Evolutionary conservation across 2,888 invertebrate species (phyloP), one percentile per base, ranked within the genome.

Genomic region (Temnothorax rugatulus): DNA sequence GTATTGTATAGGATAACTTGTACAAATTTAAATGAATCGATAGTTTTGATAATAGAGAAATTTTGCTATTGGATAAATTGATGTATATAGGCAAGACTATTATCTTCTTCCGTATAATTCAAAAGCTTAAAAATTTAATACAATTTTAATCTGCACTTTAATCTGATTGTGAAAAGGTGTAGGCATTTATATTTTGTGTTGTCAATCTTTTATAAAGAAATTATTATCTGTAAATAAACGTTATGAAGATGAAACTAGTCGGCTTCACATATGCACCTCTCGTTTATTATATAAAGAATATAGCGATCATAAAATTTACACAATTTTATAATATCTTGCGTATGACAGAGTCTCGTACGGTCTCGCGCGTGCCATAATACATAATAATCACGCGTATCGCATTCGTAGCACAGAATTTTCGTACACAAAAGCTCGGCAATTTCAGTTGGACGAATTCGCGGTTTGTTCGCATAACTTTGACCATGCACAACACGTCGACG

Each of bases 381-480:
- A 69, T 69, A 68, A 76, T 64, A 66, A 77, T 76, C 50, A 63
- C 71, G 64, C 44, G 29, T 61, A 69, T 34, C 21, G 61, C 61
- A 52, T 79, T 79, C 59, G 77, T 38, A 64, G 63, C 41, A 63
- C 52, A 57, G 13, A 79, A 73, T 82, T 44, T 77, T 75, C 90
- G 69, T 77, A 92, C 89, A 92, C 92, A 92, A 92, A 94, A 94
- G 93, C 94, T 94, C 94, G 94, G 91, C 91, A 93, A 92, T 93
- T 92, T 93, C 91, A 29, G 89, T 92, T 94, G 94, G 94, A 94
- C 94, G 94, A 93, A 93, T 93, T 93, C 11, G 44, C 54, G 21
- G 29, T 79, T 71, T 59, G 47, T 79, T 71, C 15, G 68, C 69
- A 41, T 71, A 54, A 84, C 41, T 87, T 90, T 90, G 83, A 90